Evolutionary conservation across 2,113 vertebrate genomes (phyloP).

Genomic region (Alligator mississippiensis): DNA sequence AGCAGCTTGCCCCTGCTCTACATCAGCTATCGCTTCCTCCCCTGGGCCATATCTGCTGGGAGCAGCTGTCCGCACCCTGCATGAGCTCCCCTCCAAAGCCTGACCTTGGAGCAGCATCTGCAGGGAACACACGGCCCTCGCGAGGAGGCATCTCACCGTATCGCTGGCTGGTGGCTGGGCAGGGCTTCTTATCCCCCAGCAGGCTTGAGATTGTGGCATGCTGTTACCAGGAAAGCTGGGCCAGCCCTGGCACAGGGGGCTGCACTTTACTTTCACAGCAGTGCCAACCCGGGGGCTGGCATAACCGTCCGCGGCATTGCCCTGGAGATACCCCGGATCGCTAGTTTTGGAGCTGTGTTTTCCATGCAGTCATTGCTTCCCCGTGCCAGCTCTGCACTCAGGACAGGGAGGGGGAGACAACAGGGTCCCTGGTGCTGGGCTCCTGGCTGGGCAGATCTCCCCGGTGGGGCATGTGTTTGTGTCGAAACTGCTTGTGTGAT

Average conservation of each 20-base stretch:
- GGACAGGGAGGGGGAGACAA: background rate
- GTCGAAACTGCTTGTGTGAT: no score
- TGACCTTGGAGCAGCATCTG: background rate
- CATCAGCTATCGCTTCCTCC: background rate
- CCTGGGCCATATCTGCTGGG: background rate
- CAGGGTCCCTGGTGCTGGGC: background rate
- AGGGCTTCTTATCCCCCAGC: constrained; percentile 29
- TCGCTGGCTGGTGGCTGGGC: background rate
- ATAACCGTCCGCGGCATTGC: no score
- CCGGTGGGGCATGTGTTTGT: no score
- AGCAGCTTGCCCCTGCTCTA: background rate
- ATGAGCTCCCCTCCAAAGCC: accelerated
- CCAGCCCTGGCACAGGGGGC: background rate
- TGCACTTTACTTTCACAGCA: background rate
- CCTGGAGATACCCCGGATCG: no score
- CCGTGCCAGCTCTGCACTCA: background rate
- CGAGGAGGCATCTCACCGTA: background rate
- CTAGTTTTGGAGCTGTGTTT: no score
- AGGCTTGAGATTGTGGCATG: background rate
- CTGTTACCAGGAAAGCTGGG: background rate
- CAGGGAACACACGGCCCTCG: background rate
- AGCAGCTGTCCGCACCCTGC: accelerated
- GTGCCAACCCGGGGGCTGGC: background rate
- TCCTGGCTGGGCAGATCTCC: no score
- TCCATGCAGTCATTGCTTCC: no score